phyloP scores from a whole-genome alignment of 2,113 vertebrate genomes.

The Lampris incognitus region DNA sequence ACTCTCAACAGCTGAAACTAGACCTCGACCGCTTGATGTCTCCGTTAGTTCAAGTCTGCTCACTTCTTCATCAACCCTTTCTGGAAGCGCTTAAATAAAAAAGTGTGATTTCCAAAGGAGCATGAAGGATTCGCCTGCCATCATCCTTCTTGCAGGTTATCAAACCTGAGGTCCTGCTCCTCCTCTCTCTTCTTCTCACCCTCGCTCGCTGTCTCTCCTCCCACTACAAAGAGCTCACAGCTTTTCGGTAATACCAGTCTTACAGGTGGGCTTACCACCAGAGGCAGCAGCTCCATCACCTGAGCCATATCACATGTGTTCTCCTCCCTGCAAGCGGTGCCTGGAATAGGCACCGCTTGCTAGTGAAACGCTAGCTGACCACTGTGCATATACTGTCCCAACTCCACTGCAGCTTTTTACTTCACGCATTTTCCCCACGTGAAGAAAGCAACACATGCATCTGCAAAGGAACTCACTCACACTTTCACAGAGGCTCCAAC shows the following conservation, averaged over 20 bases:
- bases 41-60: not conserved
- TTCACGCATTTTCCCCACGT: not conserved
- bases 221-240: conserved; percentile 35
- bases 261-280: conserved; percentile 28
- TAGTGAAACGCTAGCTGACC: conserved; percentile 25
- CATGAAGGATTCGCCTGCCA: conserved; percentile 11
- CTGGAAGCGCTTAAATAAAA: conserved; percentile 17
- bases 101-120: conserved; percentile 28
- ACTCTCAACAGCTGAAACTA: not conserved
- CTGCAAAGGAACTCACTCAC: too few relatives aligned
- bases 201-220: conserved; percentile 8
- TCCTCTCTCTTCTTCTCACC: not conserved
- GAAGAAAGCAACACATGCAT: too few relatives aligned
- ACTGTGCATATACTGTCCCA: conserved; percentile 19
- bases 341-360: conserved; percentile 28
- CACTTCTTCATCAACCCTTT: not conserved
- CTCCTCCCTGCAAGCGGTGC: conserved; percentile 13
- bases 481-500: too few relatives aligned
- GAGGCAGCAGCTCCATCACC: conserved; percentile 18
- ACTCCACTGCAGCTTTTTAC: conserved; percentile 17
- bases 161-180: conserved; percentile 16
- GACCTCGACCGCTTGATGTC: not conserved
- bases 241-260: conserved; percentile 21
- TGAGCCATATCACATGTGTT: conserved; percentile 54
- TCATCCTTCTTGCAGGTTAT: conserved; percentile 7